Evolutionary conservation across 1,140 invertebrate genomes (phyloP), one percentile per base, ranked within the genome.

Genomic region (Pachyrhynchus sulphureomaculatus): DNA sequence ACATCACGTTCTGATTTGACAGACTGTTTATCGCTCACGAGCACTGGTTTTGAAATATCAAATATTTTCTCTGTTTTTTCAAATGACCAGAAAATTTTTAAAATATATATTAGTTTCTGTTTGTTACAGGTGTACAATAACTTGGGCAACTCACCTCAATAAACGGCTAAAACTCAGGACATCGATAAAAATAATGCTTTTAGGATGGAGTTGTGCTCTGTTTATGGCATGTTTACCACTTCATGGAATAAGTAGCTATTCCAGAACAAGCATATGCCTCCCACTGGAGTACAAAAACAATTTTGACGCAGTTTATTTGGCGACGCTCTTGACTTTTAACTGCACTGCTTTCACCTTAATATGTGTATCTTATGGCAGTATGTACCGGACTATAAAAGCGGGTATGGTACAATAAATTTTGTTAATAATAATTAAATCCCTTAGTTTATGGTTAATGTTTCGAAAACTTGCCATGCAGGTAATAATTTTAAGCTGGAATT

Each of bases 171-270:
- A 82, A 48, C 75, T 92, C 34, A 72, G 81, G 4, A 83, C 85
- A 2, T 89, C 91, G 0, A 78, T 83, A 1, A 81, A 87, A 36
- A 90, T 93, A 69, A 84, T 88, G 73, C 57, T 85, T 1, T 86
- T 83, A 0, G 91, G 88, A 2, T 93, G 91, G 88, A 49, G 86
- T 12, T 90, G 89, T 75, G 86, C 91, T 0, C 70, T 87, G 20
- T 64, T 84, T 2, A 87, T 93, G 83, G 91, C 90, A 0, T 76
- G 81, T 2, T 69, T 93, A 39, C 92, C 92, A 0, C 76, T 93
- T 1, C 74, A 87, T n/a, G 91, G 90, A 0, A 84, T 93, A 26
- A 92, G 89, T 37, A 86, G 87, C 60, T 94, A 93, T 71, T 87
- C 88, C 1, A 68, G 66, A 70, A 75, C 49, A 58, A 87, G 85